A percentile compares a stretch with the other conserved stretches of the same genome.
phyloP scores from a whole-genome alignment of 2,113 vertebrate genomes.

The Passerina amoena region DNA sequence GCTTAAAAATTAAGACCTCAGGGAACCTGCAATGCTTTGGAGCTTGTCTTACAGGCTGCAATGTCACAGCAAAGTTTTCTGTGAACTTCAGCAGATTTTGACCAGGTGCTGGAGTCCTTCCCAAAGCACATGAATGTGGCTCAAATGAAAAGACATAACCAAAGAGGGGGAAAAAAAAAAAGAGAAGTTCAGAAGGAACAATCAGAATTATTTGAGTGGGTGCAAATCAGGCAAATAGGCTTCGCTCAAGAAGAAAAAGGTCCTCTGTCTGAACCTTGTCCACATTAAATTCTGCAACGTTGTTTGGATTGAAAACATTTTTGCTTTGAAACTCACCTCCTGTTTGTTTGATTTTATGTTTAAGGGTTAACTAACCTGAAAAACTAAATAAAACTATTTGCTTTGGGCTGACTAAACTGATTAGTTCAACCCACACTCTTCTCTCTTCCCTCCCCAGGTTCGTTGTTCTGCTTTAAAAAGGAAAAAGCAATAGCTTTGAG shows the following conservation, averaged over 20 bases:
- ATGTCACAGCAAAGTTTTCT: background rate
- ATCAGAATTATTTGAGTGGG: background rate
- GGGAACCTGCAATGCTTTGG: background rate
- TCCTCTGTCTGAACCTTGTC: background rate
- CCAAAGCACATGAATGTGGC: background rate
- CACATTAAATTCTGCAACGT: background rate
- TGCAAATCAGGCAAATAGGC: background rate
- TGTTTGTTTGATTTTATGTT: background rate
- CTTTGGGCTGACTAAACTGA: background rate
- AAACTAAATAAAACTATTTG: constrained; percentile 8
- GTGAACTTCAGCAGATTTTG: background rate
- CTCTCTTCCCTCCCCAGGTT: background rate
- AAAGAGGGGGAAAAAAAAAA: fast-evolving
- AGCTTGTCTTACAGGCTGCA: background rate
- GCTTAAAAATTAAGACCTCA: background rate
- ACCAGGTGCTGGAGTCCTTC: background rate
- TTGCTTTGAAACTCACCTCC: background rate
- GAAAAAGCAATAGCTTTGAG: constrained; percentile 11
- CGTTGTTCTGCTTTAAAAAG: background rate
- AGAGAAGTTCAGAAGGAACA: background rate
- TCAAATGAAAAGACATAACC: background rate
- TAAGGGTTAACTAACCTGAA: constrained; percentile 52
- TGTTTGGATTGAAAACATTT: constrained; percentile 22
- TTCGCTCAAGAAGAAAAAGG: background rate
- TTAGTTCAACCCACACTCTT: background rate